Conservation (phyloP, 2,797 vertebrate genomes). For the Cetoscarus ocellatus region DNA sequence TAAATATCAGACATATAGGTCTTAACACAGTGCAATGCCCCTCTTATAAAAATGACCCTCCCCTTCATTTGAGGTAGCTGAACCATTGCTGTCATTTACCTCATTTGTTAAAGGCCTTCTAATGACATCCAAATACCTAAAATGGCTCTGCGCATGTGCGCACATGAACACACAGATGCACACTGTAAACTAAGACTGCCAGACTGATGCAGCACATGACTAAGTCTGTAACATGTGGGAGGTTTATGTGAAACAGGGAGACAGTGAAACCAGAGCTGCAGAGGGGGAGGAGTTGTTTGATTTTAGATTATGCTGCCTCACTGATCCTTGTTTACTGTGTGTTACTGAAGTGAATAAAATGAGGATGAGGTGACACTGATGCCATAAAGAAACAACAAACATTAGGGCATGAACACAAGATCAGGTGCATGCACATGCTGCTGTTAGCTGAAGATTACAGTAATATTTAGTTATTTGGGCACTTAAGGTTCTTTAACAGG, state of each 20-base stretch:
- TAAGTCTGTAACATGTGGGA: slow-evolving; percentile 62
- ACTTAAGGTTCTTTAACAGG: not conserved
- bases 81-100: slow-evolving; percentile 14
- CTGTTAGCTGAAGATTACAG: not conserved
- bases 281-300: slow-evolving; percentile 35
- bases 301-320: slow-evolving; percentile 48
- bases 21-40: not conserved
- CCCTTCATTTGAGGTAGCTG: slow-evolving; percentile 6
- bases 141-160: slow-evolving; percentile 16
- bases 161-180: slow-evolving; percentile 9
- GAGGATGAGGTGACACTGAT: slow-evolving; percentile 18
- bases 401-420: not conserved
- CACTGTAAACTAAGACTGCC: slow-evolving; percentile 39
- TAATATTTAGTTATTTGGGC: not conserved
- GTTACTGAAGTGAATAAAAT: slow-evolving; percentile 42
- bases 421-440: not conserved
- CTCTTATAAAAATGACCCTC: not conserved
- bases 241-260: slow-evolving; percentile 63
- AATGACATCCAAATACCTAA: slow-evolving; percentile 33
- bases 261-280: slow-evolving; percentile 35
- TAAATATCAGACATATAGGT: not conserved
- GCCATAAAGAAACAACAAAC: slow-evolving; percentile 10
- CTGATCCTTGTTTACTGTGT: slow-evolving; percentile 53
- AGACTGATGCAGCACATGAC: slow-evolving; percentile 60
- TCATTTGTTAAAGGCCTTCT: slow-evolving; percentile 17